Percentiles rank a stretch among this genome's conserved stretches.
These are phyloP conservation scores for Diadumene lineata DNA, from an alignment of 92 coral and sea anemone species.

Conservation along the genomic window DNA sequence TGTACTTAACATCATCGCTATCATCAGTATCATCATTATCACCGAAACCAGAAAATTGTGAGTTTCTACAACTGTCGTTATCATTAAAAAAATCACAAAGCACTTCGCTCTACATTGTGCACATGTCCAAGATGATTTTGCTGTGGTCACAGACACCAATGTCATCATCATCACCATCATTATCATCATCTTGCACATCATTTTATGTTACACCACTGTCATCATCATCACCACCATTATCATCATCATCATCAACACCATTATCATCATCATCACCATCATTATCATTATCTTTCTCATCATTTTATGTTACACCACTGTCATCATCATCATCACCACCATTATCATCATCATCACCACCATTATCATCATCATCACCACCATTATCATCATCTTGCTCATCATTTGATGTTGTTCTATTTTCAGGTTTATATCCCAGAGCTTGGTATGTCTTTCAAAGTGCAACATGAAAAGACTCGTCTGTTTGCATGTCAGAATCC, in stretches of 20 bases:
- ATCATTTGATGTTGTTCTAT: not conserved
- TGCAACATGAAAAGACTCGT: constrained; percentile 75
- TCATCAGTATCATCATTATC: too few relatives aligned
- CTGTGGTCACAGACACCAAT: too few relatives aligned
- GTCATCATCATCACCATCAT: too few relatives aligned
- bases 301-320: not conserved
- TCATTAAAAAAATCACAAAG: too few relatives aligned
- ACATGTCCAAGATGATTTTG: too few relatives aligned
- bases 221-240: not conserved
- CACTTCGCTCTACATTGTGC: too few relatives aligned
- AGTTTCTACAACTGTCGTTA: too few relatives aligned
- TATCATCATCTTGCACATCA: too few relatives aligned
- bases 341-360: not conserved
- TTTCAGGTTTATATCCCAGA: constrained; percentile 89
- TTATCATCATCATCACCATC: not conserved
- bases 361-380: not conserved
- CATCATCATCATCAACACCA: not conserved
- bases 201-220: too few relatives aligned
- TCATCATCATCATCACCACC: not conserved
- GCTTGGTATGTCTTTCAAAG: constrained; percentile 88
- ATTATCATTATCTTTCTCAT: too few relatives aligned
- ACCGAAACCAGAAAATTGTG: too few relatives aligned
- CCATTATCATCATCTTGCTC: not conserved
- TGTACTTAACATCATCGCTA: not conserved
- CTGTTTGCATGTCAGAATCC: constrained; percentile 99